phyloP scores from a whole-genome alignment of 2,113 vertebrate genomes.

The Podilymbus podiceps region DNA sequence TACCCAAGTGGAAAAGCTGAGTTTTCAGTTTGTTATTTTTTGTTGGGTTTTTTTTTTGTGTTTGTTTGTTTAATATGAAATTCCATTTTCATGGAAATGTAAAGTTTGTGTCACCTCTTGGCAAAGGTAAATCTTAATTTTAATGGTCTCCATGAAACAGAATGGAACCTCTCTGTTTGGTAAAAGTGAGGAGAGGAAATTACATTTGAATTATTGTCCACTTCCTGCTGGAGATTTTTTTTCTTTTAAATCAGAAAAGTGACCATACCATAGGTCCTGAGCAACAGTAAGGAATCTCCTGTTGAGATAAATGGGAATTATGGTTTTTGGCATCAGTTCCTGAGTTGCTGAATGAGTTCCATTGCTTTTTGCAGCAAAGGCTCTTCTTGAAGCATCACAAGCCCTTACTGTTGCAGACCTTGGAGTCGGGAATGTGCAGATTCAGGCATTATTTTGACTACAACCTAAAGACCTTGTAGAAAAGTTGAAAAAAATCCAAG shows the following conservation, averaged over 20 bases:
- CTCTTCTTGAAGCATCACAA: neutral
- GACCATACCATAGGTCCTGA: fast-evolving
- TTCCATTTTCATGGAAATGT: neutral
- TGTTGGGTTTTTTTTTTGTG: neutral
- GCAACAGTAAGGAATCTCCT: neutral
- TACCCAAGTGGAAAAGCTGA: neutral
- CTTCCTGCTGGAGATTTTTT: neutral
- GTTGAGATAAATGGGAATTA: neutral
- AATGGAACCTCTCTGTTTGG: neutral
- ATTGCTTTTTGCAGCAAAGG: neutral
- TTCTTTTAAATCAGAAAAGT: neutral
- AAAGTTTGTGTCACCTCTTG: neutral
- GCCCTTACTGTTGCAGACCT: neutral
- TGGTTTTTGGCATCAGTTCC: neutral
- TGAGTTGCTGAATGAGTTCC: neutral
- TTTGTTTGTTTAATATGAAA: neutral
- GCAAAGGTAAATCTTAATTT: neutral
- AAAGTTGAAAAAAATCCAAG: slow-evolving; percentile 46
- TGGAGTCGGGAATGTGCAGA: slow-evolving; percentile 24
- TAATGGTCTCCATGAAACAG: neutral
- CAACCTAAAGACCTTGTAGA: slow-evolving; percentile 35
- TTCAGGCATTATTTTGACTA: slow-evolving; percentile 40
- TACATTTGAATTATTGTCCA: neutral
- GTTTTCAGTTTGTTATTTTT: neutral
- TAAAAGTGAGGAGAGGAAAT: neutral